Percentiles rank a stretch among this genome's conserved stretches.
Evolutionary conservation across 2,113 vertebrate genomes (phyloP).

Genomic region (Gnathonemus longibarbis): DNA sequence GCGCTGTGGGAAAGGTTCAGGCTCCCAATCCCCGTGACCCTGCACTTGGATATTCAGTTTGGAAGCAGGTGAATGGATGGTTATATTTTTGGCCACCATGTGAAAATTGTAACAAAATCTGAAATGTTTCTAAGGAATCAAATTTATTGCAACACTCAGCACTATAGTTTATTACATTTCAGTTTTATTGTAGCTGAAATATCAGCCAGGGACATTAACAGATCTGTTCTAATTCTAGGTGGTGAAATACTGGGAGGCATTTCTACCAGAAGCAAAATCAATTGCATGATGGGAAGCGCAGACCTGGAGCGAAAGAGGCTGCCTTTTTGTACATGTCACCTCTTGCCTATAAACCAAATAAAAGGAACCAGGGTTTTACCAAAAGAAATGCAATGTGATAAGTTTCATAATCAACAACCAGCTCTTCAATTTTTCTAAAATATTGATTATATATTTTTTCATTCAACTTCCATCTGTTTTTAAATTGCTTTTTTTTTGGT

Average conservation of each 20-base stretch:
- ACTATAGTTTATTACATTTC: neutral
- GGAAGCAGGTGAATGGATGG: neutral
- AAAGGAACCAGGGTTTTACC: conserved; percentile 31
- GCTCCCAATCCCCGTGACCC: neutral
- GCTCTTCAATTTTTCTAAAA: conserved; percentile 56
- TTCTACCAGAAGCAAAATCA: conserved; percentile 94
- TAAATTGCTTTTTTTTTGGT: conserved; percentile 59
- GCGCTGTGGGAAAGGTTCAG: neutral
- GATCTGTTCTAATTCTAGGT: conserved; percentile 58
- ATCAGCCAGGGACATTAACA: neutral
- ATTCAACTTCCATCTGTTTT: conserved; percentile 89
- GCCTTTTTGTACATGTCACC: conserved; percentile 74
- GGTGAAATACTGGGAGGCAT: conserved; percentile 96
- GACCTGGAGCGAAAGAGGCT: conserved; percentile 46
- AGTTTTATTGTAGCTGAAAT: neutral
- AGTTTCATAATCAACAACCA: conserved; percentile 50
- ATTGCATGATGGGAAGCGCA: conserved; percentile 72
- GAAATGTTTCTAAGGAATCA: neutral
- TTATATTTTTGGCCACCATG: neutral
- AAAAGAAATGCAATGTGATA: conserved; percentile 53
- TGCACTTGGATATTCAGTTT: neutral
- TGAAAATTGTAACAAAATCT: neutral
- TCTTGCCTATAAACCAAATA: conserved; percentile 69
- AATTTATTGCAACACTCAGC: neutral
- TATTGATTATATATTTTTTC: conserved; percentile 70